Evolutionary conservation across 30 jellyfish, hydroid and myxozoan species (phyloP).

Genomic region (Aurelia sp.): DNA sequence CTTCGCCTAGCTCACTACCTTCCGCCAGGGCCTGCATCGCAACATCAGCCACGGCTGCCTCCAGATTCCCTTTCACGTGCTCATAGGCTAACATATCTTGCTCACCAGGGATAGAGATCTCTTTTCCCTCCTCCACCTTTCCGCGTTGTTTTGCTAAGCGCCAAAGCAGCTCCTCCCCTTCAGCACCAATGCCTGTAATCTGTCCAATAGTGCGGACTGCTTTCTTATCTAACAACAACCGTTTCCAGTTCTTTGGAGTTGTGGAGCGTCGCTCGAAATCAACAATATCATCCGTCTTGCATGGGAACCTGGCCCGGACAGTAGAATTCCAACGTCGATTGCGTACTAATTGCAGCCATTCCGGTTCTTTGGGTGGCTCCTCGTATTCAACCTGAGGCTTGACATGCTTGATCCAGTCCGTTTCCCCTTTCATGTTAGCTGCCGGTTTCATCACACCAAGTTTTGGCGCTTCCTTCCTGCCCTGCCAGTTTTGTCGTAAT

Average conservation of each 20-base stretch:
- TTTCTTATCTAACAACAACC: conserved; percentile 82
- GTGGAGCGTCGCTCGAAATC: conserved; percentile 96
- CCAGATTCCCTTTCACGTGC: conserved; percentile 67
- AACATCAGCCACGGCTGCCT: conserved; percentile 77
- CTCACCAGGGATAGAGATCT: conserved; percentile 65
- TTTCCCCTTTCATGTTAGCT: conserved; percentile 58
- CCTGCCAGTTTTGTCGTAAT: conserved; percentile 67
- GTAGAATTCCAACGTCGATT: conserved; percentile 98
- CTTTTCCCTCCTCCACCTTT: conserved; percentile 66
- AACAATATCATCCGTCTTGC: conserved; percentile 79
- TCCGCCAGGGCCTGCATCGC: conserved; percentile 57
- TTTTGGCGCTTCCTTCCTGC: conserved; percentile 50
- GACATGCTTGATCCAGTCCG: conserved; percentile 91
- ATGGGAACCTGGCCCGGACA: conserved; percentile 91
- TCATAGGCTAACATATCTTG: conserved; percentile 88
- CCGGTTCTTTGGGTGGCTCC: conserved; percentile 91
- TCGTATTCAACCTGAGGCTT: conserved; percentile 88
- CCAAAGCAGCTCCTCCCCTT: conserved; percentile 96
- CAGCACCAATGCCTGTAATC: conserved; percentile 96
- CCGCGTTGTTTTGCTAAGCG: conserved; percentile 91
- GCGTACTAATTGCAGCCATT: conserved; percentile 88
- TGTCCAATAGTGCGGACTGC: conserved; percentile 84
- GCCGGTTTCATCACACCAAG: conserved; percentile 88
- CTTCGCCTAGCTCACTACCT: conserved; percentile 37
- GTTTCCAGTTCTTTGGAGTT: conserved; percentile 96